Base-by-base conservation (phyloP, 2,113 vertebrate genomes). In the Paradisaea rubra region DNA sequence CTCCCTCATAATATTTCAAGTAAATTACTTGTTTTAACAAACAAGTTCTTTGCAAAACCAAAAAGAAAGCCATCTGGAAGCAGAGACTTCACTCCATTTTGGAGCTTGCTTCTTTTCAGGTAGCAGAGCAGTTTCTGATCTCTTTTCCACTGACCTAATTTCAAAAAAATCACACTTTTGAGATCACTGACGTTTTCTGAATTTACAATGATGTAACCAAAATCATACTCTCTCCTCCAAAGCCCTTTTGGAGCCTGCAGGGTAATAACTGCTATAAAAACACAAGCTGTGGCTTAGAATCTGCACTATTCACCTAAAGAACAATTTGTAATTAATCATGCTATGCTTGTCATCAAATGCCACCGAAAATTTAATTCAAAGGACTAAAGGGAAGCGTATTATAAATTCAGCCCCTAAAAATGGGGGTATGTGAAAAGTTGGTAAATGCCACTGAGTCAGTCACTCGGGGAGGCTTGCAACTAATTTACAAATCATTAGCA, bases 81-180 rank as follows among this genome's bases (percentile, higher is more conserved):
- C 71, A 88, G 37, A 63, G 28, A 52, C 37, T 77, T 73, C 31
- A n/a, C 25, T 61, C 37, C 54, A 45, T 50, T 86, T 70, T 72
- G 41, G 49, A 90, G 56, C 28, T 63, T 78, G 81, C 13, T 60
- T 87, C 87, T 89, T 94, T 93, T 59, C 95, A 96, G 96, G 94
- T 93, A 90, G 80, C 56, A 86, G 80, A 74, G 37, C 94, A 94
- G 74, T 74, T 85, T 94, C 80, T 84, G 37, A 94, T 94, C 85
- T 96, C 89, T 94, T 91, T 96, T 85, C 80, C 63, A 95, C 88
- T 94, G 88, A 95, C 95, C 94, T 94, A 95, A 96, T 96, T 94
- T 79, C 27, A 86, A 88, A 89, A 78, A 94, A 87, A 80, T 97
- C 89, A 92, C 94, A 92, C 96, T 94, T 94, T 87, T 80, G 89